Conservation (phyloP, 1,140 invertebrate species). For the Musca vetustissima region DNA sequence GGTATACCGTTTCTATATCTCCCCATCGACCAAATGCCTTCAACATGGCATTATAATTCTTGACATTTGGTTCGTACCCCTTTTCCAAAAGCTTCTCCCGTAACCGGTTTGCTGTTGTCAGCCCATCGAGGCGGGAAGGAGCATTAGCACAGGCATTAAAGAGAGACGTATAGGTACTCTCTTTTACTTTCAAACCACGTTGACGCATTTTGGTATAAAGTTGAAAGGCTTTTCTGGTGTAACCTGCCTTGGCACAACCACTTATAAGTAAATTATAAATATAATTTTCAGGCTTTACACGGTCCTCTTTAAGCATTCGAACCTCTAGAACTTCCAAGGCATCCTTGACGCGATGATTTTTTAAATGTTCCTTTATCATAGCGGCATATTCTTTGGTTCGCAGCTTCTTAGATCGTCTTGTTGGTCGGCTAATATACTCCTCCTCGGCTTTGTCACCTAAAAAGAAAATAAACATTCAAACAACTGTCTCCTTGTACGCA, state of each 20-base stretch:
- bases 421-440: conserved; percentile 56
- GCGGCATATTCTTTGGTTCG: conserved; percentile 65
- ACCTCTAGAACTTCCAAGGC: conserved; percentile 76
- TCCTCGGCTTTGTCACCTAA: conserved; percentile 62
- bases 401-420: conserved; percentile 57
- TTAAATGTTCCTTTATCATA: conserved; percentile 69
- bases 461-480: too few species aligned
- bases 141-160: conserved; percentile 87
- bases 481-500: too few species aligned
- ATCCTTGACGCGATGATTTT: conserved; percentile 65
- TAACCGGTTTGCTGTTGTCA: conserved; percentile 66
- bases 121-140: conserved; percentile 66
- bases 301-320: conserved; percentile 73
- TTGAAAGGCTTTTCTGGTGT: conserved; percentile 80
- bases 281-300: conserved; percentile 74
- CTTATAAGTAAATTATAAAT: conserved; percentile 80
- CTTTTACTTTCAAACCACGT: conserved; percentile 65
- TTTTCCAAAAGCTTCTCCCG: conserved; percentile 70
- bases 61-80: conserved; percentile 68
- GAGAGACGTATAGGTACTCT: conserved; percentile 76
- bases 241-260: conserved; percentile 77
- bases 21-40: conserved; percentile 86
- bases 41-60: conserved; percentile 85
- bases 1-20: conserved; percentile 74
- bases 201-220: conserved; percentile 82